Evolutionary conservation across 2,797 vertebrate species (phyloP), one percentile per base, ranked within the genome.

Genomic region (Periophthalmus magnuspinnatus): DNA sequence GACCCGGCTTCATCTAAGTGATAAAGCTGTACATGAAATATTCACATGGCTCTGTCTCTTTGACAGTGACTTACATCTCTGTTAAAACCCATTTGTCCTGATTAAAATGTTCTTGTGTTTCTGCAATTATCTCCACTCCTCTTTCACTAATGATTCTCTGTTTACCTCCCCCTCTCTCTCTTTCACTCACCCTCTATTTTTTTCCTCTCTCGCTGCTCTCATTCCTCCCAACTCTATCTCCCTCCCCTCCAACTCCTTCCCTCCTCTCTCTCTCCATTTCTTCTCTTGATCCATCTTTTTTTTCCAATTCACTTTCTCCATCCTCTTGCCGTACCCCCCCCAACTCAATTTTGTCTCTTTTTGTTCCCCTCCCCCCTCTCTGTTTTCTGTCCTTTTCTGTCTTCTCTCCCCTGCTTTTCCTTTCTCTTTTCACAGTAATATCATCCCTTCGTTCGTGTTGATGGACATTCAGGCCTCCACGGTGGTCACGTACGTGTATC

Each of bases 391-490:
- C n/a, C n/a, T n/a, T 28, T 5, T 10, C 34, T 41, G n/a, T 36
- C n/a, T 34, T 33, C 17, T 16, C 5, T 11, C 2, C 28, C 28
- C 28, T 28, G 28, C 28, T 28, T 28, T n/a, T n/a, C n/a, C n/a
- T n/a, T n/a, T 19, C 16, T 82, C 57, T 76, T 41, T 65, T 77
- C 16, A 33, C 91, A 99, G 97, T 93, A 98, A 98, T 94, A 98
- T 99, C 90, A 97, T 96, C 90, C 96, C 98, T 67, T 99, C 98
- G 7, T 99, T 99, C 89, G 98, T 99, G 89, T 87, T 99, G 90
- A 99, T 99, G 98, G 98, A 99, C 90, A 99, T 99, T 93, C 98
- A 99, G 82, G 97, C 97, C 22, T 99, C 98, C 34, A 99, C 98
- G 0, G 97, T 99, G 79, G 98, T 99, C 73, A 99, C 97, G n/a